Conservation (phyloP, 2,113 vertebrate genomes). For the Chloropsis hardwickii region DNA sequence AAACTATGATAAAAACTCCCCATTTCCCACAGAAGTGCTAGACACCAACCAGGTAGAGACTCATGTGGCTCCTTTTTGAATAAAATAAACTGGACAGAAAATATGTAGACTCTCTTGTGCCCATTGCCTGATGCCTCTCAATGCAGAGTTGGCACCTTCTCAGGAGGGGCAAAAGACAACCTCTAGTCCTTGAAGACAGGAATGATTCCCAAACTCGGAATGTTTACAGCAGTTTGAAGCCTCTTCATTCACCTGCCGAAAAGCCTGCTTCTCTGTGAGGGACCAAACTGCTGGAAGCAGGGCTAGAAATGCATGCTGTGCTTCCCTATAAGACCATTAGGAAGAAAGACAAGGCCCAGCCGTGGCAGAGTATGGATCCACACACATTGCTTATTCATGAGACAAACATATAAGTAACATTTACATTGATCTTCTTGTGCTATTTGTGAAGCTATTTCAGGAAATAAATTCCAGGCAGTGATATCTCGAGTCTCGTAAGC, state of each 20-base stretch:
- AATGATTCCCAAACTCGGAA: background rate
- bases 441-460: conserved; percentile 49
- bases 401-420: conserved; percentile 22
- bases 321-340: background rate
- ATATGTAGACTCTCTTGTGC: background rate
- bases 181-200: background rate
- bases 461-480: conserved; percentile 47
- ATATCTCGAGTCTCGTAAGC: conserved; percentile 9
- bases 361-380: background rate
- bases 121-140: background rate
- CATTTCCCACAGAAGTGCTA: background rate
- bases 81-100: background rate
- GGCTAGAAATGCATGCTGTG: background rate
- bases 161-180: background rate
- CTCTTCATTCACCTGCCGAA: background rate
- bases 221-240: background rate
- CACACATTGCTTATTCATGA: background rate
- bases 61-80: background rate
- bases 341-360: background rate
- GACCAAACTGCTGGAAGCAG: background rate
- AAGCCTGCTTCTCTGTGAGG: background rate
- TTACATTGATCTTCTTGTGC: conserved; percentile 63
- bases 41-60: background rate
- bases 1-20: background rate
- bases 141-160: background rate